phyloP scores from a whole-genome alignment of 1,140 invertebrate species.

The Dendroctonus ponderosae region DNA sequence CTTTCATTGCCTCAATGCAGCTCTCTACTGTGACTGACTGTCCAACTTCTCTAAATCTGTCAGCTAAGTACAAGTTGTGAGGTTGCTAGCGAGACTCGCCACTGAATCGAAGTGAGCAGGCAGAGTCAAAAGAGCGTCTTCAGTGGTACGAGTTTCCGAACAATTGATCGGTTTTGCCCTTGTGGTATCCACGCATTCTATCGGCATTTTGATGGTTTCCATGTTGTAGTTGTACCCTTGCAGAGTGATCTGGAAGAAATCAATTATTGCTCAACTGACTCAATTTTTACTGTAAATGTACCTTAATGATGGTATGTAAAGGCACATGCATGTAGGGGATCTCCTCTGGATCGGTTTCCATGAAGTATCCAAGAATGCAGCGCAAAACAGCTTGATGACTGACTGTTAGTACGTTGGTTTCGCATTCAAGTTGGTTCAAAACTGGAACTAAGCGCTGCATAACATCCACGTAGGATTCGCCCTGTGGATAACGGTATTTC shows the following conservation, averaged over 20 bases:
- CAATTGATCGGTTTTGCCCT: conserved; percentile 70
- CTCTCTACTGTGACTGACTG: no score
- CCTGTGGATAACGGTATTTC: conserved; percentile 88
- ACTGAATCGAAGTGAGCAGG: conserved; percentile 68
- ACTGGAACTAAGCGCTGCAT: conserved; percentile 82
- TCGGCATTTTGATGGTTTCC: conserved; percentile 75
- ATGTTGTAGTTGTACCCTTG: conserved; percentile 80
- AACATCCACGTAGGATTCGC: conserved; percentile 86
- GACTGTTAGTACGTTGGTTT: conserved; percentile 83
- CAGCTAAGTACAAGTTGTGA: conserved; percentile 41
- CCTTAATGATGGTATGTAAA: conserved; percentile 85
- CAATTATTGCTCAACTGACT: background rate
- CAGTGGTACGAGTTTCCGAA: conserved; percentile 59
- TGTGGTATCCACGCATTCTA: conserved; percentile 84
- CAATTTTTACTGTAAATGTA: conserved; percentile 11
- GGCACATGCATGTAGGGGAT: conserved; percentile 89
- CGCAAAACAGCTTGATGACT: conserved; percentile 89
- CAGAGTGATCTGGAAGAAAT: conserved; percentile 59
- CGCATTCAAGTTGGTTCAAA: conserved; percentile 74
- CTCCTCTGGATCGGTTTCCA: conserved; percentile 75
- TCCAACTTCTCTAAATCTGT: background rate
- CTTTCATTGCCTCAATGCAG: no score
- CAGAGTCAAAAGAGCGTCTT: conserved; percentile 67
- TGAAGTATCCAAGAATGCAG: conserved; percentile 89
- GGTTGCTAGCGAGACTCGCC: conserved; percentile 31